Base-by-base conservation (phyloP, 2,888 invertebrate genomes). In the Perizoma flavofasciatum region DNA sequence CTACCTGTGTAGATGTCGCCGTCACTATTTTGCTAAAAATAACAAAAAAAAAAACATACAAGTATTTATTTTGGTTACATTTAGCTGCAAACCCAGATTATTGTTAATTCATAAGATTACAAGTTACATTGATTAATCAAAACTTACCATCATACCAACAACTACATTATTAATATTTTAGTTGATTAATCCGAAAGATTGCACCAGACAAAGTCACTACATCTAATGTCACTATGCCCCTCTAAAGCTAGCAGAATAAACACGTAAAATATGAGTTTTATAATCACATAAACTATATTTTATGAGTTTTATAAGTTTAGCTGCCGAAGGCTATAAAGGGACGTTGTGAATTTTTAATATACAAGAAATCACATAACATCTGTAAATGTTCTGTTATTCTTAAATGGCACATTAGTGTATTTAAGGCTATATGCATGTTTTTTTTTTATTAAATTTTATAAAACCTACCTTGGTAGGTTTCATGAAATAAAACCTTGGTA, bases 21-120 rank as follows among this genome's bases (percentile, higher is more conserved):
- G 69, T 74, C 71, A 79, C 67, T 63, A 79, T 61, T 69, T 75
- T 74, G 70, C 81, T 79, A 82, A 66, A 81, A 80, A 76, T 73
- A 75, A 72, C 72, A 63, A 68, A 71, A 63, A 61, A 60, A n/a
- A n/a, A n/a, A n/a, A n/a, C n/a, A n/a, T n/a, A 61, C 22, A 55
- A 49, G 55, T 53, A 63, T 63, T 57, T 52, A 35, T 63, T 68
- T 73, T 68, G 68, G 58, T 66, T 50, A n/a, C 55, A 43, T 57
- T 37, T 65, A 60, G 59, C 61, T 66, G 68, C 55, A 47, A 49
- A 51, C 45, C 61, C 57, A 63, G 55, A 52, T 61, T 63, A 63
- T 59, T 52, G 47, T 46, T 56, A 67, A 50, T 63, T 66, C 40
- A 60, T 66, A 55, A 53, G 63, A 22, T 37, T 6, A 37, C 37